Evolutionary conservation across 37 sponge, comb jelly and placozoan species (phyloP), one percentile per base, ranked within the genome.

Genomic region (Chondrosia reniformis): DNA sequence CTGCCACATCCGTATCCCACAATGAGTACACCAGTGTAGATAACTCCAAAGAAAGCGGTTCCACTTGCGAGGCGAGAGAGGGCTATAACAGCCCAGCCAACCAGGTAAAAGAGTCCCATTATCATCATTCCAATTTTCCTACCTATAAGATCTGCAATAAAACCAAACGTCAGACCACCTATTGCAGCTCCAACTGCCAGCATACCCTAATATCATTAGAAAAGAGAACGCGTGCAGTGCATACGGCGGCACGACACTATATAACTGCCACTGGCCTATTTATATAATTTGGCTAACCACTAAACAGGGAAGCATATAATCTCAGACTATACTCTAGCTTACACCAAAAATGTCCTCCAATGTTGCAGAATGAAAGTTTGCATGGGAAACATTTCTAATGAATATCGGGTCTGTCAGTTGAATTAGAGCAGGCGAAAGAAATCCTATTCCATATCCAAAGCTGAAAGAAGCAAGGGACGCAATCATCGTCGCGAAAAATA

Each of bases 1-100:
- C 75, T 44, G 3, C 85, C 85, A 71, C 44, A 67, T 46, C 55
- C 74, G 31, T 78, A 56, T 8, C 85, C 85, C 19, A 55, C 12
- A 4, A 85, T 31, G 3, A 79, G 72, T 15, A 80, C 57, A 3
- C 85, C 85, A 31, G 55, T n/a, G 8, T 80, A 37, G 21, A 80
- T 65, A 31, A 77, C 9, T 8, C 32, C 66, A 21, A 45, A 39
- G 28, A 75, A 74, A 0, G 42, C 63, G 21, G 72, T 13, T 39
- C 54, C 56, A 33, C 31, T 15, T 13, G 77, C 57, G 6, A 31
- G 36, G 2, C 72, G 39, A 17, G 72, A 69, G 19, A 69, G n/a
- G 7, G 72, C 72, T 13, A 69, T 69, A 34, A 69, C 44, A n/a
- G 41, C 19, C 38, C 24, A 69, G 8, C 72, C 72, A 38, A 69